Conservation (phyloP, 2,797 vertebrate genomes). For the Euthynnus affinis region DNA sequence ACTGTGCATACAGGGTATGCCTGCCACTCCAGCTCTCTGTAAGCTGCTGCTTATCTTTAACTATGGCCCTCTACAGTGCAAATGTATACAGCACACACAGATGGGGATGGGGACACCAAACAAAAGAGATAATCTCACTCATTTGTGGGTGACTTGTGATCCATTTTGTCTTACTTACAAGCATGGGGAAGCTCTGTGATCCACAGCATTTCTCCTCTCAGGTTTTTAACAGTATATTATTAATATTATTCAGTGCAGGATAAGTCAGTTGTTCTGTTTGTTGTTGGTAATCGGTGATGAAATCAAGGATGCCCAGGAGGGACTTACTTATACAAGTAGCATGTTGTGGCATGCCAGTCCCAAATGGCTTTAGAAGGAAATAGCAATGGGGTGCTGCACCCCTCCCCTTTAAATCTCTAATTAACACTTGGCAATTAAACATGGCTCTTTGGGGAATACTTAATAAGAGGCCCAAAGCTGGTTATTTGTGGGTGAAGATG, state of each 20-base stretch:
- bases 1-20: constrained; percentile 55
- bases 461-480: constrained; percentile 76
- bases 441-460: constrained; percentile 76
- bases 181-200: constrained; percentile 29
- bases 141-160: constrained; percentile 54
- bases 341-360: constrained; percentile 81
- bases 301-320: constrained; percentile 60
- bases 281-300: constrained; percentile 53
- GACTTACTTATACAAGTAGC: constrained; percentile 60
- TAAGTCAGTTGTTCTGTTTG: constrained; percentile 52
- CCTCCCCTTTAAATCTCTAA: constrained; percentile 80
- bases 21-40: constrained; percentile 61
- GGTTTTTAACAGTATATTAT: constrained; percentile 15
- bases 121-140: constrained; percentile 57
- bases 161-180: constrained; percentile 35
- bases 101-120: constrained; percentile 37
- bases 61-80: constrained; percentile 44
- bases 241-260: constrained; percentile 14
- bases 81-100: constrained; percentile 41
- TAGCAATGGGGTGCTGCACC: constrained; percentile 62
- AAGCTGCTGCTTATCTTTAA: constrained; percentile 62
- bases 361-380: constrained; percentile 77
- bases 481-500: constrained; percentile 74
- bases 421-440: constrained; percentile 87
- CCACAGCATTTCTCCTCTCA: constrained; percentile 25